phyloP scores from a whole-genome alignment of 2,888 invertebrate species.

The Caenorhabditis sinica region DNA sequence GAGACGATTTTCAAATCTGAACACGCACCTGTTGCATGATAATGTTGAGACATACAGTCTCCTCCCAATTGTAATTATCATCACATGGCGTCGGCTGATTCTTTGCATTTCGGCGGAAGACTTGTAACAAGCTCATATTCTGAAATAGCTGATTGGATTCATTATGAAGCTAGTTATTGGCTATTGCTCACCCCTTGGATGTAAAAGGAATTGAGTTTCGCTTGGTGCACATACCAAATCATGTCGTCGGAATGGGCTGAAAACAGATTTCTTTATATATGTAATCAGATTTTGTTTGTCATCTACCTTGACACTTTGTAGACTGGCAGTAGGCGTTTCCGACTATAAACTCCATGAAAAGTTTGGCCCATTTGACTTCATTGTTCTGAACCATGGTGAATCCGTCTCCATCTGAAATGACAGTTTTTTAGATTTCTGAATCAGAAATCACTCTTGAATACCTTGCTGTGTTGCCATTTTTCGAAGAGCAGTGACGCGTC shows the following conservation, averaged over 20 bases:
- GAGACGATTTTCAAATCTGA: background rate
- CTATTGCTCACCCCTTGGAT: slow-evolving; percentile 57
- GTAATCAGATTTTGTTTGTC: too few species aligned
- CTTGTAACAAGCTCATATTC: slow-evolving; percentile 88
- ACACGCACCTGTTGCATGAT: slow-evolving; percentile 92
- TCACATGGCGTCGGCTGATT: slow-evolving; percentile 94
- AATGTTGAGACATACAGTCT: slow-evolving; percentile 97
- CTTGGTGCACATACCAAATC: slow-evolving; percentile 83
- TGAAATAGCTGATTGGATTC: slow-evolving; percentile 17
- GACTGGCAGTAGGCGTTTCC: slow-evolving; percentile 71
- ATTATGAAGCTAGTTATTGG: background rate
- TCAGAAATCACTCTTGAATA: slow-evolving; percentile 6
- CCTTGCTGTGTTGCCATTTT: slow-evolving; percentile 64
- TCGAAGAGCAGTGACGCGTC: slow-evolving; percentile 68
- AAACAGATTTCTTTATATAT: background rate
- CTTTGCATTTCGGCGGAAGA: slow-evolving; percentile 96
- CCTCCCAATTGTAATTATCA: slow-evolving; percentile 98
- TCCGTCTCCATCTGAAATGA: slow-evolving; percentile 67
- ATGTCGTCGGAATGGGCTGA: slow-evolving; percentile 82
- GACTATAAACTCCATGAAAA: slow-evolving; percentile 81
- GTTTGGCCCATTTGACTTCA: slow-evolving; percentile 76
- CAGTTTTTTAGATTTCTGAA: background rate
- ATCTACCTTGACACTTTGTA: slow-evolving; percentile 68
- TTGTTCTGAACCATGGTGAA: slow-evolving; percentile 74
- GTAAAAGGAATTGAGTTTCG: slow-evolving; percentile 65